Base-by-base conservation (phyloP, 2,888 invertebrate species). In the Brenthis ino region DNA sequence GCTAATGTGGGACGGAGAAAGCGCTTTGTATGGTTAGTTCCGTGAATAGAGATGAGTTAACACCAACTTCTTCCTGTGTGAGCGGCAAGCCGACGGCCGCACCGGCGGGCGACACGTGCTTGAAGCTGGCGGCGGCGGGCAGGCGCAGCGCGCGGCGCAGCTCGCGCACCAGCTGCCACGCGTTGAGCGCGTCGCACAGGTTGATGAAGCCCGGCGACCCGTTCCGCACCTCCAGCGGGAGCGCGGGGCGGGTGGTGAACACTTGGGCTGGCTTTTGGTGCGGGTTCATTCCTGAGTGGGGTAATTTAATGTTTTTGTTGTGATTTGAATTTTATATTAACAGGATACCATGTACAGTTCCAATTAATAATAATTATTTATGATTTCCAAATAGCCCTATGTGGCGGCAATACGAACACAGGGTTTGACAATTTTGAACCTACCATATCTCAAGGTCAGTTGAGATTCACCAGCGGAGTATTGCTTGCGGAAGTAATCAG, bases 171-270 rank as follows among this genome's bases (percentile, higher is more conserved):
- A 99, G 91, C 83, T 99, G 99, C 97, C 98, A 99, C 0, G 97
- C 99, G 85, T 99, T 99, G 1, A 99, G 93, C 0, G 99, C 99
- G 87, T 99, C 99, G 80, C 98, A 98, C 4, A 99, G 94, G 88
- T 99, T 99, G 77, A 99, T 99, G 86, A 97, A 99, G 1, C 99
- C 99, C 0, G 99, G 99, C 0, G 98, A 96, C 11, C 99, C 99
- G 87, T 99, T 99, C 37, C 99, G 84, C 3, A 99, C 98, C 74
- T 93, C 96, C 6, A 99, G 86, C 0, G 99, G 99, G 65, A 99
- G 92, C 64, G 95, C 93, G 65, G 96, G 94, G 28, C 95, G 86
- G 0, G 95, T 96, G 0, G 98, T 98, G 85, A 95, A 99, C 6
- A 99, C 92, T 82, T 98, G 98, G 0, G 99, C 99, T 0, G 98